Percentiles rank a stretch among this genome's conserved stretches.
These are phyloP conservation scores for Prochilodus magdalenae DNA, from an alignment of 2,113 vertebrate species.

Conservation along the genomic window DNA sequence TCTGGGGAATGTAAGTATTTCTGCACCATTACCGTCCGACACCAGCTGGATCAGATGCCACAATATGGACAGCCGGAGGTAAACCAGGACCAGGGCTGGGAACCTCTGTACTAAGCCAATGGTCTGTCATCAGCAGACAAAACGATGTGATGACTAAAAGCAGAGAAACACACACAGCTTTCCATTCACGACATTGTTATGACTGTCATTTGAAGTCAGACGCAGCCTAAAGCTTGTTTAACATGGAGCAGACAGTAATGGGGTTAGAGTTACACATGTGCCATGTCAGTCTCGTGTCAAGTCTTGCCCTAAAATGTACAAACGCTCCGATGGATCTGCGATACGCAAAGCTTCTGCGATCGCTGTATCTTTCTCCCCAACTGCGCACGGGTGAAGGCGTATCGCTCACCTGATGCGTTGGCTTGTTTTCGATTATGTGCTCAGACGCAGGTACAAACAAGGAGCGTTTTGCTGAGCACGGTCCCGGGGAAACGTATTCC, in stretches of 20 bases:
- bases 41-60: not conserved
- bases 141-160: conserved; percentile 19
- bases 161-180: conserved; percentile 21
- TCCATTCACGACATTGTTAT: conserved; percentile 25
- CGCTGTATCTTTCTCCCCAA: not conserved
- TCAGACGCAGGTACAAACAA: not conserved
- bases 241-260: conserved; percentile 25
- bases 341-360: conserved; percentile 1
- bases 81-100: not conserved
- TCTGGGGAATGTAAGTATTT: too few relatives aligned
- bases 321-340: conserved; percentile 23
- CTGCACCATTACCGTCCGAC: not conserved
- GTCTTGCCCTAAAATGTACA: conserved; percentile 22
- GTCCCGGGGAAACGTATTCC: not conserved
- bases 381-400: conserved; percentile 3
- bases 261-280: not conserved
- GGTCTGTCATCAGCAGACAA: not conserved
- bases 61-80: not conserved
- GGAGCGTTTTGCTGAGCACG: not conserved
- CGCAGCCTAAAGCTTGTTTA: conserved; percentile 20
- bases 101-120: not conserved
- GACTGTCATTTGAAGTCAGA: conserved; percentile 28
- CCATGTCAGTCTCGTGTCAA: not conserved
- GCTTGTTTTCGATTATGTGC: not conserved
- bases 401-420: not conserved